A percentile compares a stretch with the other conserved stretches of the same genome.
phyloP scores from a whole-genome alignment of 2,888 invertebrate genomes.

The Andrena flavipes region DNA sequence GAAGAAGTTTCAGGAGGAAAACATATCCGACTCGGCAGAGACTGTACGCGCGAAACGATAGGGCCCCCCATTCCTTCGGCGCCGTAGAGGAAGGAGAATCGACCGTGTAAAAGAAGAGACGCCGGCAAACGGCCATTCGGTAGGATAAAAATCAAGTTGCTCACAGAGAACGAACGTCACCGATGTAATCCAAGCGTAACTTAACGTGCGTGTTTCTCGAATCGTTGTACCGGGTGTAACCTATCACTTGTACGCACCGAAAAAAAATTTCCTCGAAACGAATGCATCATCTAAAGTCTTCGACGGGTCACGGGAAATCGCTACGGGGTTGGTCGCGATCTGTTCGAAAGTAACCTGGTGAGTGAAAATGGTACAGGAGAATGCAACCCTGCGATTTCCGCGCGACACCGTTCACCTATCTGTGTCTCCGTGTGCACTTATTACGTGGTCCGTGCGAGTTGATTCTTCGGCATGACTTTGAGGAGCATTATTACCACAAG shows the following conservation, averaged over 20 bases:
- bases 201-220: slow-evolving; percentile 62
- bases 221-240: slow-evolving; percentile 51
- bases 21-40: slow-evolving; percentile 49
- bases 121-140: slow-evolving; percentile 2
- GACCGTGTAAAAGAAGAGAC: slow-evolving; percentile 17
- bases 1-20: slow-evolving; percentile 23
- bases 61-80: slow-evolving; percentile 12
- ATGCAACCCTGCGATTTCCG: slow-evolving; percentile 51
- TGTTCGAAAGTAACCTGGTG: not conserved
- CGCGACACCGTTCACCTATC: slow-evolving; percentile 74
- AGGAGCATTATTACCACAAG: not conserved
- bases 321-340: slow-evolving; percentile 14
- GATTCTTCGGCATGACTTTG: slow-evolving; percentile 37
- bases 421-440: slow-evolving; percentile 82
- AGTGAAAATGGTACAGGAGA: not conserved
- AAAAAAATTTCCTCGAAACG: slow-evolving; percentile 50
- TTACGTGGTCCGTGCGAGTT: slow-evolving; percentile 72
- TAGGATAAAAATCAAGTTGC: slow-evolving; percentile 25
- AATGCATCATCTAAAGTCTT: slow-evolving; percentile 63
- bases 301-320: slow-evolving; percentile 50
- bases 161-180: slow-evolving; percentile 37
- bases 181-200: slow-evolving; percentile 32
- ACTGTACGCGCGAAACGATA: not conserved
- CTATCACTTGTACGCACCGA: slow-evolving; percentile 56
- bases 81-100: slow-evolving; percentile 9